Conservation (phyloP, 2,113 vertebrate genomes). For the Cyphomyrus discorhynchus region DNA sequence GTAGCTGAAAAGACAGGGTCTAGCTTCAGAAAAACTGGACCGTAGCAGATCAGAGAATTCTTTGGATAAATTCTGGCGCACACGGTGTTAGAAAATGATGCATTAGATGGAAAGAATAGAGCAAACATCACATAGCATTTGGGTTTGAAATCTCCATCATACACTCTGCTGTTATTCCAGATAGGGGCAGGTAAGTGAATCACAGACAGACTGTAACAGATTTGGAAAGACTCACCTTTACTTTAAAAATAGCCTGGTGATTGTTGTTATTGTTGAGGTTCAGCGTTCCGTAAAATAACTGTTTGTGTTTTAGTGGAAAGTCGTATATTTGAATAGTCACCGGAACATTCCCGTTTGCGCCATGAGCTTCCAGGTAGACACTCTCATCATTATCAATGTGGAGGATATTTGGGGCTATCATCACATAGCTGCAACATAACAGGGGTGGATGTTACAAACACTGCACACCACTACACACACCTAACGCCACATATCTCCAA, state of each 20-base stretch:
- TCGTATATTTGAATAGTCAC: not conserved
- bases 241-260: too few species aligned
- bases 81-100: too few species aligned
- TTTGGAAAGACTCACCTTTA: too few species aligned
- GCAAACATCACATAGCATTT: not conserved
- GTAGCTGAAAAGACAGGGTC: not conserved
- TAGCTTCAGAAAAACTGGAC: not conserved
- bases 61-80: not conserved
- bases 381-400: not conserved
- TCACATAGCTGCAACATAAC: not conserved
- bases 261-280: too few species aligned
- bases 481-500: not conserved
- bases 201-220: too few species aligned
- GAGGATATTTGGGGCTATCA: conserved; percentile 5
- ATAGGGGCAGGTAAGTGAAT: too few species aligned
- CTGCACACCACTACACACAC: not conserved
- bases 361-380: conserved; percentile 3
- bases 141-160: not conserved
- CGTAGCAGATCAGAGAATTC: not conserved
- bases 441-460: not conserved
- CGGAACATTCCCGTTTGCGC: not conserved
- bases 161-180: not conserved
- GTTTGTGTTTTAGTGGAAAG: not conserved
- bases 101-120: not conserved
- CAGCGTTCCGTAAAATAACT: too few species aligned